Base-by-base conservation (phyloP, 2,113 vertebrate genomes). In the Phoenicopterus ruber region DNA sequence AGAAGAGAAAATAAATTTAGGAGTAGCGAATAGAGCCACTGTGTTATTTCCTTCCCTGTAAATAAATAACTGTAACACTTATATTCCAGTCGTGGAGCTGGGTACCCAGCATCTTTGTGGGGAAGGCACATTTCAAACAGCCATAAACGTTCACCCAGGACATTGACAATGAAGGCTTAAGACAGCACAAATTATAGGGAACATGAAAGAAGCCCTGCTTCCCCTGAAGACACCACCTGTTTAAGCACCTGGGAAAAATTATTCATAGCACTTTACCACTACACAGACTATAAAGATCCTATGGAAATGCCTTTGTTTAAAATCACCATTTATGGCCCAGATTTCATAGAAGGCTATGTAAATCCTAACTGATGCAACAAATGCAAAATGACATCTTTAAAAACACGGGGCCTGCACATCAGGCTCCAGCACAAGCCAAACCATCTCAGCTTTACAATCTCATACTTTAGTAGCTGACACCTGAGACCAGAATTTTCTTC, bases 1-100 rank as follows among this genome's bases (percentile, higher is more conserved):
- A 96, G 95, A 97, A 96, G 83, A 92, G 87, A 88, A 97, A 96
- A 95, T 97, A 97, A 94, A 98, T 97, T 97, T 95, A 97, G 94
- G 96, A 98, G 94, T 90, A 95, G 96, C 95, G 96, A 98, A 98
- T 96, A 97, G 95, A 97, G 96, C 87, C 94, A 85, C 95, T 96
- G 94, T 97, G 96, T 95, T 95, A 93, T 97, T 96, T 98, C 96
- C 96, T 96, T 96, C 81, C 86, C 67, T 47, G 94, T 96, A 98
- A 98, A 97, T 97, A 97, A 97, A 97, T 94, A 97, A 95, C 95
- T 92, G 90, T 95, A 95, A 93, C 95, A 82, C 92, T 96, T 62
- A 42, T n/a, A 47, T 88, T 97, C 93, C 90, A 50, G 10, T 84
- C 14, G 2, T 76, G 96, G 90, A 94, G 82, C 62, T 46, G 89